These are phyloP conservation scores for Ibycter americanus DNA, from an alignment of 2,797 vertebrate species.

Conservation along the genomic window DNA sequence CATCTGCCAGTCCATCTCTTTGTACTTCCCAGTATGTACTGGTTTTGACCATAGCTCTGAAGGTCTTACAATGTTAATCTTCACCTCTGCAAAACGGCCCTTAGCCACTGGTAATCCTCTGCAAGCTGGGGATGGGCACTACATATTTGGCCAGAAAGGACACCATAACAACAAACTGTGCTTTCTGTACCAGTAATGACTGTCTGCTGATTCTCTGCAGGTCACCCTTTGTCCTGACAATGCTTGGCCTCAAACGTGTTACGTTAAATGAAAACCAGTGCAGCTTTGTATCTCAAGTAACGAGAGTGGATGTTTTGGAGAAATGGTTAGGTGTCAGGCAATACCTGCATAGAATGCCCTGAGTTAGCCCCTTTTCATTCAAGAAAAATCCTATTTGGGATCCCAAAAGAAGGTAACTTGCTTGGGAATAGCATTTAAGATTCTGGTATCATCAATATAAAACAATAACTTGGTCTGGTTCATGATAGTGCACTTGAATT, in stretches of 20 bases:
- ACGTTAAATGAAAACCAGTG: neutral
- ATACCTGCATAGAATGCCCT: neutral
- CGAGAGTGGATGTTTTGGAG: neutral
- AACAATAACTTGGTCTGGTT: neutral
- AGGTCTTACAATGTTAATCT: accelerated
- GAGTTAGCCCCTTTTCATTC: neutral
- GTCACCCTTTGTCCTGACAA: neutral
- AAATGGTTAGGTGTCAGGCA: neutral
- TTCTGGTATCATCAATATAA: neutral
- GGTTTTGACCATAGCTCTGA: neutral
- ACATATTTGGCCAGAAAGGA: neutral
- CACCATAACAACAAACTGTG: neutral
- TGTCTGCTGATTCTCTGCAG: neutral
- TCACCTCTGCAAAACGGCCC: neutral
- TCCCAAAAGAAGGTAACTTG: neutral
- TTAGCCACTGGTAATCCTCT: neutral
- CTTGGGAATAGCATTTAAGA: neutral
- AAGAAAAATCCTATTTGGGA: neutral
- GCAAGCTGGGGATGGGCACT: neutral
- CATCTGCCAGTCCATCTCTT: neutral
- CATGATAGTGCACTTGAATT: neutral
- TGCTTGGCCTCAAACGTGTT: neutral
- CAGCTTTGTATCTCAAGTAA: neutral
- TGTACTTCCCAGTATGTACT: neutral
- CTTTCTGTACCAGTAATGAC: neutral